phyloP scores from a whole-genome alignment of 2,113 vertebrate genomes.

The Podiceps cristatus region DNA sequence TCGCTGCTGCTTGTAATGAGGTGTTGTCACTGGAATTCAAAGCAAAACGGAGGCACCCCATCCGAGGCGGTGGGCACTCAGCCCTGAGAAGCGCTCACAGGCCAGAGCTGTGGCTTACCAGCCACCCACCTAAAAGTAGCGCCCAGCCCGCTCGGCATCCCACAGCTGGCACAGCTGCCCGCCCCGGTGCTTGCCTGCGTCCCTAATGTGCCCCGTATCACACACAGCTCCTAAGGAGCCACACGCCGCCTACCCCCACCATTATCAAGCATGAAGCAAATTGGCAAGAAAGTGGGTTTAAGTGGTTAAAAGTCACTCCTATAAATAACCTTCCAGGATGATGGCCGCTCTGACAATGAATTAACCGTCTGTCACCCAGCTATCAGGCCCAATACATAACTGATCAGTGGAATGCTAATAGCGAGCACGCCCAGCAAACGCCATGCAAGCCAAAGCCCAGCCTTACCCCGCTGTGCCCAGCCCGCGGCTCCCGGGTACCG shows the following conservation, averaged over 20 bases:
- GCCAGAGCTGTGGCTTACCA: fast-evolving
- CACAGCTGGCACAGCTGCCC: background rate
- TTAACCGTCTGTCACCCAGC: background rate
- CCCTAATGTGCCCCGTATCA: background rate
- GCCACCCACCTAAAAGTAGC: background rate
- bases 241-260: background rate
- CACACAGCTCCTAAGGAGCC: fast-evolving
- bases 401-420: background rate
- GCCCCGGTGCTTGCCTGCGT: background rate
- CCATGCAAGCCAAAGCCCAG: background rate
- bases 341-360: background rate
- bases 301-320: background rate
- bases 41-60: fast-evolving
- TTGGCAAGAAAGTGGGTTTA: background rate
- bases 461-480: background rate
- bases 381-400: background rate
- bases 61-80: fast-evolving
- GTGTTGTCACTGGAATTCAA: background rate
- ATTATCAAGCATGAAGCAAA: background rate
- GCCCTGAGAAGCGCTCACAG: fast-evolving
- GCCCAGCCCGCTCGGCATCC: background rate
- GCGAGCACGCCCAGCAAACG: fast-evolving
- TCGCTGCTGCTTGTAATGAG: background rate
- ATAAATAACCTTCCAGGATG: background rate
- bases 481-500: fast-evolving